A percentile compares a stretch with the other conserved stretches of the same genome.
Conservation (phyloP, 2,797 vertebrate species). For the Microtus obscurus region DNA sequence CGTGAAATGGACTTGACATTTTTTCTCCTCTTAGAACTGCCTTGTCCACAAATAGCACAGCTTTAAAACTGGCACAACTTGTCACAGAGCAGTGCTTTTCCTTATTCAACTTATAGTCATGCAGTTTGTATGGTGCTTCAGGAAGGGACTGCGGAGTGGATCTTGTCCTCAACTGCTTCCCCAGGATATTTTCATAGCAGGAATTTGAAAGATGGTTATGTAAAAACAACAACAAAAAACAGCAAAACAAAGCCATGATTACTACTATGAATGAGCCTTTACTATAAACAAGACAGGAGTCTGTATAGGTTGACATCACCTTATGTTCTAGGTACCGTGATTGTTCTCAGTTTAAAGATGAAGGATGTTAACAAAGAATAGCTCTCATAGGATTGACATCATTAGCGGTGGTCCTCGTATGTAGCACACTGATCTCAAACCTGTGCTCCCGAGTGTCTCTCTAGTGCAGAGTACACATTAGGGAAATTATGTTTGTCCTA, state of each 20-base stretch:
- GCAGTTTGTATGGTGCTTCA: neutral
- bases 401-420: neutral
- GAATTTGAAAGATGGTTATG: conserved; percentile 29
- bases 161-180: neutral
- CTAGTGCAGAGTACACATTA: neutral
- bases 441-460: neutral
- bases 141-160: neutral
- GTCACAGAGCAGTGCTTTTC: neutral
- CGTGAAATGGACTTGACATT: neutral
- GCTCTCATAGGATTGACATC: neutral
- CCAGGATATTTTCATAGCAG: neutral
- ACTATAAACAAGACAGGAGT: neutral
- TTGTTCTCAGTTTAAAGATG: conserved; percentile 25
- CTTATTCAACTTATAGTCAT: conserved; percentile 4
- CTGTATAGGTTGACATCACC: neutral
- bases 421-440: neutral
- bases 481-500: neutral
- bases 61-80: neutral
- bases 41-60: neutral
- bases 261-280: neutral
- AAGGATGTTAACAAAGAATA: neutral
- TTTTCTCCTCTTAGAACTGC: neutral
- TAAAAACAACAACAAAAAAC: neutral
- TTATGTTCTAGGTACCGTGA: neutral
- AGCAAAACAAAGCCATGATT: neutral